Conservation (phyloP, 2,113 vertebrate species). For the Brevimyrus niger region DNA sequence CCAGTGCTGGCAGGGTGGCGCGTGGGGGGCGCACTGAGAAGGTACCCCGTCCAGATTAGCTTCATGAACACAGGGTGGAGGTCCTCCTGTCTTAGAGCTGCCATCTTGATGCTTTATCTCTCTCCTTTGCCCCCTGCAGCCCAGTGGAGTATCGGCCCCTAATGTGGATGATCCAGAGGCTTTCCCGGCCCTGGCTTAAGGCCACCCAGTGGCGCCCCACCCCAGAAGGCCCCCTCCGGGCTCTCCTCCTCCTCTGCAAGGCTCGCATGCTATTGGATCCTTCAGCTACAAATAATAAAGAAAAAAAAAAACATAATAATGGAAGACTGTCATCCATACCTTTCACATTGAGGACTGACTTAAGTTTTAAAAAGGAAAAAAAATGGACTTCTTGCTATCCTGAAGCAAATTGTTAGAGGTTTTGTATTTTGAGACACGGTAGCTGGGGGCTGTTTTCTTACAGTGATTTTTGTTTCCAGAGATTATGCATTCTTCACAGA, state of each 20-base stretch:
- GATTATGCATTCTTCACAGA: constrained; percentile 98
- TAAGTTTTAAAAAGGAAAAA: constrained; percentile 87
- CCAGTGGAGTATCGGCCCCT: constrained; percentile 80
- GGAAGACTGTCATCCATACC: constrained; percentile 93
- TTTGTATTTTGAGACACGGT: constrained; percentile 99
- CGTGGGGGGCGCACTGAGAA: constrained; percentile 83
- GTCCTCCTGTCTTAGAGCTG: background rate
- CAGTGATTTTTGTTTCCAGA: constrained; percentile 83
- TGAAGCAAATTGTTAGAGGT: constrained; percentile 98
- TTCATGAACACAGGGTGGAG: background rate
- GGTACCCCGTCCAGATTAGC: constrained; percentile 51
- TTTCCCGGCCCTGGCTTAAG: constrained; percentile 96
- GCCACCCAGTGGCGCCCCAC: constrained; percentile 58
- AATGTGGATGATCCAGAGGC: constrained; percentile 98
- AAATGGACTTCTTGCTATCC: constrained; percentile 98
- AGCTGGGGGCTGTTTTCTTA: constrained; percentile 99
- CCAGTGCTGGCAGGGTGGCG: constrained; percentile 55
- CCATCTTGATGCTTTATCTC: background rate
- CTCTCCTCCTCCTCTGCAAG: constrained; percentile 90
- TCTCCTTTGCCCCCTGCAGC: constrained; percentile 56
- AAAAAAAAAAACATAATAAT: constrained; percentile 39
- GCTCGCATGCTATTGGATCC: constrained; percentile 99
- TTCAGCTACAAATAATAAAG: constrained; percentile 78
- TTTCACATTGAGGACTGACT: constrained; percentile 99
- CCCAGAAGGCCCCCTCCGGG: constrained; percentile 70